Evolutionary conservation across 2,888 invertebrate species (phyloP).

Genomic region (Operophtera brumata): DNA sequence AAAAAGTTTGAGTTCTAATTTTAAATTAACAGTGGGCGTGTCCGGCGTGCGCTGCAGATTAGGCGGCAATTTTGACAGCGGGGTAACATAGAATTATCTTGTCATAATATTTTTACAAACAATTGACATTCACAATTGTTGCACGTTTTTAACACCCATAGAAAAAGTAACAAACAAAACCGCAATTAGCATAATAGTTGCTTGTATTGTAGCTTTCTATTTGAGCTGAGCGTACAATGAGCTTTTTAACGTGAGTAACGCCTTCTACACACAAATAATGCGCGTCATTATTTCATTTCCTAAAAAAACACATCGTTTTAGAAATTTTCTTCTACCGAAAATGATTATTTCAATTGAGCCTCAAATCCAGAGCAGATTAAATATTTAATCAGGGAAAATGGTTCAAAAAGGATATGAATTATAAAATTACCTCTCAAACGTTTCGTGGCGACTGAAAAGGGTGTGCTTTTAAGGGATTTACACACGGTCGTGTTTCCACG

Average conservation of each 20-base stretch:
- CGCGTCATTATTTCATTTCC: background rate
- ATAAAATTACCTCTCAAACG: constrained; percentile 74
- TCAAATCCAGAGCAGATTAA: constrained; percentile 63
- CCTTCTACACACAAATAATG: constrained; percentile 6
- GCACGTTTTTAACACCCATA: constrained; percentile 53
- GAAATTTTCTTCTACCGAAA: constrained; percentile 36
- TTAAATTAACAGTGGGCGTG: constrained; percentile 66
- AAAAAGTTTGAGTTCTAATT: constrained; percentile 72
- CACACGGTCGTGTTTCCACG: constrained; percentile 45
- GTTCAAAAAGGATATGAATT: constrained; percentile 73
- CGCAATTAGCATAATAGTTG: constrained; percentile 79
- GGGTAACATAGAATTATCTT: constrained; percentile 69
- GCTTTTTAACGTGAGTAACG: constrained; percentile 27
- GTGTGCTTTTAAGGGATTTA: constrained; percentile 61
- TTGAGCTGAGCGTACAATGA: constrained; percentile 33
- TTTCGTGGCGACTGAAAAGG: constrained; percentile 66
- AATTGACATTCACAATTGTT: constrained; percentile 59
- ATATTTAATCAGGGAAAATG: constrained; percentile 75
- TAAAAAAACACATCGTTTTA: constrained; percentile 27
- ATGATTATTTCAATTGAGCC: constrained; percentile 61
- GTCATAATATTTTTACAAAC: constrained; percentile 80
- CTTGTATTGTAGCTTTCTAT: constrained; percentile 54
- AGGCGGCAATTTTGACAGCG: constrained; percentile 71
- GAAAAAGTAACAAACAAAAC: constrained; percentile 71
- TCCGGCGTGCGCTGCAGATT: constrained; percentile 60